Conservation (phyloP, 2,113 vertebrate genomes). For the Sylvilagus bachmani region DNA sequence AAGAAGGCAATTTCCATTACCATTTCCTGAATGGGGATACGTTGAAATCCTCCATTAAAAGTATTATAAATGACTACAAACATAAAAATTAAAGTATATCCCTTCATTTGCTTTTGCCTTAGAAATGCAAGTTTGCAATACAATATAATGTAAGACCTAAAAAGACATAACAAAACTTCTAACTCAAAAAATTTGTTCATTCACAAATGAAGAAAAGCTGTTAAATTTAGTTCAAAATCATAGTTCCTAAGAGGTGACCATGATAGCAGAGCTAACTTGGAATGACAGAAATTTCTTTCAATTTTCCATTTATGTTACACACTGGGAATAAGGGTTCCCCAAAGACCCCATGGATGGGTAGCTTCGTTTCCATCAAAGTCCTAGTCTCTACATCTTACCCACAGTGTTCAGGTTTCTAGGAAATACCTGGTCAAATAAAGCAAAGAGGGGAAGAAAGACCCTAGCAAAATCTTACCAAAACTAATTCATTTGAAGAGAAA, state of each 20-base stretch:
- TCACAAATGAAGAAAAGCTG: conserved; percentile 37
- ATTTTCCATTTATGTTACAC: neutral
- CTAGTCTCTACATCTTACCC: conserved; percentile 20
- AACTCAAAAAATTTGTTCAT: conserved; percentile 7
- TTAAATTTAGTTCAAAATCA: conserved; percentile 15
- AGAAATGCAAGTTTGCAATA: conserved; percentile 3
- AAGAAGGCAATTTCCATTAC: conserved; percentile 67
- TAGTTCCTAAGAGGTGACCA: neutral
- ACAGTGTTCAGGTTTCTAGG: conserved; percentile 60
- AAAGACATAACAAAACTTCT: neutral
- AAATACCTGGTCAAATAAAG: conserved; percentile 52
- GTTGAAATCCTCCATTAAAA: conserved; percentile 70
- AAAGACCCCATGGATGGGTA: neutral
- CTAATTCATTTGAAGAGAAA: conserved; percentile 70
- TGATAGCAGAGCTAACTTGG: neutral
- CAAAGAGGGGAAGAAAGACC: conserved; percentile 60
- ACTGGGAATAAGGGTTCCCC: neutral
- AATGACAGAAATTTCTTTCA: neutral
- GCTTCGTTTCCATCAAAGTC: neutral
- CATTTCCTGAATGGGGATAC: conserved; percentile 59
- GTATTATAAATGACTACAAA: conserved; percentile 60
- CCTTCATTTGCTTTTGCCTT: conserved; percentile 50
- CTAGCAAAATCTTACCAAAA: conserved; percentile 73
- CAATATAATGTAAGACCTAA: conserved; percentile 40
- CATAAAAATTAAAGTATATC: conserved; percentile 60